Conservation (phyloP, 2,888 invertebrate genomes). For the Drosophila kambysellisi region DNA sequence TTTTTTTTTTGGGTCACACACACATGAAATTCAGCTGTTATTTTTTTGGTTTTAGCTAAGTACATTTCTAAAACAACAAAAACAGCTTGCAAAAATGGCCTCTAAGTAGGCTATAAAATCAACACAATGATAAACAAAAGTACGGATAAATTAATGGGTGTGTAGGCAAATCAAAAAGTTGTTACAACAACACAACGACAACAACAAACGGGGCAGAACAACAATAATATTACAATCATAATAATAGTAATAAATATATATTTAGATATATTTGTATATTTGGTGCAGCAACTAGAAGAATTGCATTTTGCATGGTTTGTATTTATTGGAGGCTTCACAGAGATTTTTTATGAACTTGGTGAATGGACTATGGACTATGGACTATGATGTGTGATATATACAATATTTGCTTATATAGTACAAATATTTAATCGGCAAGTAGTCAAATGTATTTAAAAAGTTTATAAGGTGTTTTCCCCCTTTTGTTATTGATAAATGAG, state of each 20-base stretch:
- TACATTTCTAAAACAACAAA: slow-evolving; percentile 44
- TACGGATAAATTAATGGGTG: slow-evolving; percentile 25
- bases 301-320: slow-evolving; percentile 41
- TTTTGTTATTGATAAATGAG: background rate
- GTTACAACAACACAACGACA: slow-evolving; percentile 54
- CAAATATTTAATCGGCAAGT: background rate
- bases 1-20: slow-evolving; percentile 54
- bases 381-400: slow-evolving; percentile 10
- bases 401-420: background rate
- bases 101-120: slow-evolving; percentile 67
- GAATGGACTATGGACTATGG: slow-evolving; percentile 5
- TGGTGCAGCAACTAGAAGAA: slow-evolving; percentile 62
- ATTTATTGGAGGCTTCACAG: slow-evolving; percentile 31
- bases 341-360: slow-evolving; percentile 3
- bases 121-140: slow-evolving; percentile 49
- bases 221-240: slow-evolving; percentile 62
- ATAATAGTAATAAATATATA: slow-evolving; percentile 56
- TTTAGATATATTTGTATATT: slow-evolving; percentile 30
- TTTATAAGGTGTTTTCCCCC: background rate
- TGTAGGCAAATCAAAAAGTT: slow-evolving; percentile 45
- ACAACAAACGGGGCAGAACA: slow-evolving; percentile 53
- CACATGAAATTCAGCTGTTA: slow-evolving; percentile 53
- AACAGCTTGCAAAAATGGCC: slow-evolving; percentile 70
- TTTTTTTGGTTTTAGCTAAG: slow-evolving; percentile 49
- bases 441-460: background rate